Percentiles rank a stretch among this genome's conserved stretches.
Evolutionary conservation across 2,888 invertebrate genomes (phyloP).

Genomic region (Dicyrtoma fusca): DNA sequence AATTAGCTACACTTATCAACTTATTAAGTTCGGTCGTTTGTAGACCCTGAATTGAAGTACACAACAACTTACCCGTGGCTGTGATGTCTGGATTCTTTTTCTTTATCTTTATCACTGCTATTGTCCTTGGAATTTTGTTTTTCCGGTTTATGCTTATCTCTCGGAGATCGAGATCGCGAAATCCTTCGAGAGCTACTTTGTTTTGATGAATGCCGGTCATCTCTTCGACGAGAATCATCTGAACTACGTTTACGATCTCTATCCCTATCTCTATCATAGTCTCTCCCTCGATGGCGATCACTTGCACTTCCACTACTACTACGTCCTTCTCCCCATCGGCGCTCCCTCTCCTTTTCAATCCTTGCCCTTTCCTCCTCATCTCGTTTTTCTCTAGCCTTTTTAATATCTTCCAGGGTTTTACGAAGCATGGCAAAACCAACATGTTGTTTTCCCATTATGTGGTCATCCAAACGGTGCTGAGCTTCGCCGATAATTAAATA

Average conservation of each 20-base stretch:
- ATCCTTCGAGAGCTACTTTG: conserved; percentile 15
- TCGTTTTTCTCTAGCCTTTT: conserved; percentile 48
- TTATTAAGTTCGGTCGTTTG: too few species aligned
- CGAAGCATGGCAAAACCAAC: conserved; percentile 78
- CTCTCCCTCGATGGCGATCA: conserved; percentile 37
- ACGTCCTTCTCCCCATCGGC: conserved; percentile 27
- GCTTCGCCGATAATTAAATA: conserved; percentile 99
- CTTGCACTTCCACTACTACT: conserved; percentile 32
- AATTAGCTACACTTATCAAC: too few species aligned
- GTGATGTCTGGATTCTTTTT: conserved; percentile 16
- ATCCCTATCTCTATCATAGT: conserved; percentile 34
- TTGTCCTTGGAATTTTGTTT: conserved; percentile 36
- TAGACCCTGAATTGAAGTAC: too few species aligned
- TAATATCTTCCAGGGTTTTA: conserved; percentile 65
- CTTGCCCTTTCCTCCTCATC: conserved; percentile 51
- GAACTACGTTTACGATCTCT: conserved; percentile 11
- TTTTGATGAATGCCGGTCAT: conserved; percentile 14
- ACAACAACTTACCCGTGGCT: conserved; percentile 4
- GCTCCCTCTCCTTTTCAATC: conserved; percentile 48
- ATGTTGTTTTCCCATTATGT: conserved; percentile 98
- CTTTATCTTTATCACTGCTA: conserved; percentile 31
- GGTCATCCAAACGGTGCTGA: conserved; percentile 96
- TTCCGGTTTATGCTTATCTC: conserved; percentile 27
- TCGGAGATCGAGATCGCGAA: conserved; percentile 33
- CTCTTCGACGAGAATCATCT: conserved; percentile 29